Evolutionary conservation across 2,888 invertebrate genomes (phyloP), one percentile per base, ranked within the genome.

Genomic region (Osedax frankpressi): DNA sequence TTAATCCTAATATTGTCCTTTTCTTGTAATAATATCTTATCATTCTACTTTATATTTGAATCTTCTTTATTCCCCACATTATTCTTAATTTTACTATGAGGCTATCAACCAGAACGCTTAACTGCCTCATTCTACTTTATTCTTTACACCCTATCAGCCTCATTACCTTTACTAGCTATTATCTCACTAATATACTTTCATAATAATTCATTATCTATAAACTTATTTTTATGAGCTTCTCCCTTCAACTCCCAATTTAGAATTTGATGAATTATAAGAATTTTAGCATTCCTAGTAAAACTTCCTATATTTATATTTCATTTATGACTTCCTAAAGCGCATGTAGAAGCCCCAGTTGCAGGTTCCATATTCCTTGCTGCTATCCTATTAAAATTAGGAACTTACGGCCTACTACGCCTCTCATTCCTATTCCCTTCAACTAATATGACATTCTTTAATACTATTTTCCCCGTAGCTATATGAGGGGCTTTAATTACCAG

Each of bases 311-410:
- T 88, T 88, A 86, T 88, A 81, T 82, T 88, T 84, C 89, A 90
- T 87, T 85, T 89, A 80, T 90, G 90, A 81, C 82, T 90, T 29
- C 90, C 90, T 75, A 89, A 89, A 73, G 90, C 90, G 84, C 90
- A 90, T 88, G 89, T 90, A 1, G 90, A 90, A 77, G 90, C 90
- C 74, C 89, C 90, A 2, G 86, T 90, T 77, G 87, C 88, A 1
- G 90, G 90, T 0, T 90, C 90, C 1, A 90, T 90, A 85, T 88
- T 90, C 88, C 88, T 90, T 84, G 90, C 90, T 0, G 89, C 89
- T 0, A 85, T 90, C 84, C 87, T 90, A 80, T 86, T 91, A 84
- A 90, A 90, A 81, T 87, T 90, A 85, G 90, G 90, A 0, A 89
- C 89, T 0, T 90, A 89, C 86, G 90, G 90, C 0, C 78, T 90